These are phyloP conservation scores for Hecatera dysodea DNA, from an alignment of 2,888 invertebrate species.

Conservation along the genomic window DNA sequence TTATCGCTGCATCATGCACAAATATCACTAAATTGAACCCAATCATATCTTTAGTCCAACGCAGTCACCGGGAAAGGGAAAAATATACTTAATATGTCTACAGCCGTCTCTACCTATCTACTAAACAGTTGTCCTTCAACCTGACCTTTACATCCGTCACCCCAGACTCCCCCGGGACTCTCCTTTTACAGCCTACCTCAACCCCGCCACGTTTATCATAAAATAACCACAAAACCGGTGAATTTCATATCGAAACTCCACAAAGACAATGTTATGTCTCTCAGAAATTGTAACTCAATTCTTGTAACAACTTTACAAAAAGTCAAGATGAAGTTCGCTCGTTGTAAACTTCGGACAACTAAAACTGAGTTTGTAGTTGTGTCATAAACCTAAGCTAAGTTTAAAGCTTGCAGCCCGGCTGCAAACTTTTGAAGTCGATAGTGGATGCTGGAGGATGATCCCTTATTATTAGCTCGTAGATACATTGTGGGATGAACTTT, in stretches of 20 bases:
- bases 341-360: conserved; percentile 52
- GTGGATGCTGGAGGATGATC: neutral
- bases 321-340: conserved; percentile 33
- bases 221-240: conserved; percentile 45
- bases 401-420: conserved; percentile 50
- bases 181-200: conserved; percentile 5
- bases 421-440: conserved; percentile 5
- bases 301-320: conserved; percentile 52
- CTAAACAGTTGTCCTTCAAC: conserved; percentile 2
- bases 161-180: conserved; percentile 28
- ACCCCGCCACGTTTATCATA: conserved; percentile 19
- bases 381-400: conserved; percentile 60
- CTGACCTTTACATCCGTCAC: conserved; percentile 37
- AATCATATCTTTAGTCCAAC: too few relatives aligned
- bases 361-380: conserved; percentile 56
- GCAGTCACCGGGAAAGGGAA: too few relatives aligned
- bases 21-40: neutral
- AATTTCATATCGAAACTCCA: conserved; percentile 55
- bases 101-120: neutral
- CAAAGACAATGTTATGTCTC: conserved; percentile 43
- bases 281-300: conserved; percentile 56
- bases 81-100: too few relatives aligned
- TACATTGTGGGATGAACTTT: conserved; percentile 6
- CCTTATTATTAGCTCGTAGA: conserved; percentile 33
- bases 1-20: neutral